Conservation (phyloP, 1,140 invertebrate genomes). For the Ceratina calcarata region DNA sequence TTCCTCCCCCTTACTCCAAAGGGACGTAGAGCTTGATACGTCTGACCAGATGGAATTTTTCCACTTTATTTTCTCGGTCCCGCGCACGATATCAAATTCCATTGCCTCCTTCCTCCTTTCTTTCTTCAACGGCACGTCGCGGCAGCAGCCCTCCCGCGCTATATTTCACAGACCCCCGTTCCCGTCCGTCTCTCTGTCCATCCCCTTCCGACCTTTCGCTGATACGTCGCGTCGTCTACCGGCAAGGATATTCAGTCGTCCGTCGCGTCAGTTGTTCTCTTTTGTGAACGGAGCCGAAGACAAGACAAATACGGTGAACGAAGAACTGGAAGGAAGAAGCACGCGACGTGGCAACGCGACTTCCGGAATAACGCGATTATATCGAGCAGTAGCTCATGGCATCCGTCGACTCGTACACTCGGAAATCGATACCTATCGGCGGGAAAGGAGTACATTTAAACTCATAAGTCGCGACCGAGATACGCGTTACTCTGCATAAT, state of each 20-base stretch:
- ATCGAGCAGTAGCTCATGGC: conserved; percentile 44
- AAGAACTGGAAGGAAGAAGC: conserved; percentile 27
- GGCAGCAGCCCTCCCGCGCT: neutral
- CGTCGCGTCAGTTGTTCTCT: conserved; percentile 28
- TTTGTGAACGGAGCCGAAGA: conserved; percentile 33
- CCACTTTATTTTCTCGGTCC: conserved; percentile 67
- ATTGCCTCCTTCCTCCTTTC: conserved; percentile 33
- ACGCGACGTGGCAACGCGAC: conserved; percentile 57
- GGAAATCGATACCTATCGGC: conserved; percentile 68
- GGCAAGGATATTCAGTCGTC: conserved; percentile 42
- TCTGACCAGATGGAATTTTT: conserved; percentile 70
- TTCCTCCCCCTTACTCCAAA: conserved; percentile 8
- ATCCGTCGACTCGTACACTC: neutral
- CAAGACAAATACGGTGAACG: conserved; percentile 62
- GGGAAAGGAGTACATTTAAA: conserved; percentile 60
- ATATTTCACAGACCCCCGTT: conserved; percentile 46
- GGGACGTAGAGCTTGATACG: conserved; percentile 41
- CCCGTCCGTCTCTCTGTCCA: neutral
- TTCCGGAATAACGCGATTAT: conserved; percentile 71
- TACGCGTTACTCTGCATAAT: conserved; percentile 38
- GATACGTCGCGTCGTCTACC: neutral
- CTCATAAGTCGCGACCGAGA: conserved; percentile 56
- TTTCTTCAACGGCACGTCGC: neutral
- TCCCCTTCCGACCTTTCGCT: neutral
- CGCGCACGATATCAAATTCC: conserved; percentile 69